These are phyloP conservation scores for Cetoscarus ocellatus DNA, from an alignment of 2,797 vertebrate genomes.

Conservation along the genomic window DNA sequence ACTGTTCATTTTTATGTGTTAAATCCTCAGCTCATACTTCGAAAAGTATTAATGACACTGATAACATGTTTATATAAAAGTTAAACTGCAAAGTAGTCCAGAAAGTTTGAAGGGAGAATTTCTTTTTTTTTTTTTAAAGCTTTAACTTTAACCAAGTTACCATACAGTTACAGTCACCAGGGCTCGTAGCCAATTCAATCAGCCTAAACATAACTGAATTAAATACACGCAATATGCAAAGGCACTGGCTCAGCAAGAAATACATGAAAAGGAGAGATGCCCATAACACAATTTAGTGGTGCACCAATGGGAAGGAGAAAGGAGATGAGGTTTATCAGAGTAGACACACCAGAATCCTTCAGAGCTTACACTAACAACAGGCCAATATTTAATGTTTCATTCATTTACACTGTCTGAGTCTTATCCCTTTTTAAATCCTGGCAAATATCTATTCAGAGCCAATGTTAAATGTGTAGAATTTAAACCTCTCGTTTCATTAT, in stretches of 20 bases:
- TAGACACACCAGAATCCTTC: not conserved
- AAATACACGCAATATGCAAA: slow-evolving; percentile 10
- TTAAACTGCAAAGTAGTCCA: not conserved
- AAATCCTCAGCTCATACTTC: not conserved
- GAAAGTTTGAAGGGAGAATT: not conserved
- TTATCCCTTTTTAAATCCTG: not conserved
- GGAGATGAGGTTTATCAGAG: not conserved
- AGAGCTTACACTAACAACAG: not conserved
- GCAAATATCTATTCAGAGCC: slow-evolving; percentile 1
- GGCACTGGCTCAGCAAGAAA: slow-evolving; percentile 17
- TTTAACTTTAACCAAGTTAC: slow-evolving; percentile 12
- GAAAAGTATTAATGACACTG: not conserved
- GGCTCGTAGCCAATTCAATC: not conserved
- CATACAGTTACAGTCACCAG: not conserved
- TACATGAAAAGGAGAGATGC: not conserved
- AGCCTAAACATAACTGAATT: not conserved
- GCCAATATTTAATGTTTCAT: not conserved
- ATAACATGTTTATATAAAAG: not conserved
- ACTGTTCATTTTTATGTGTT: not conserved
- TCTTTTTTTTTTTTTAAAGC: not conserved
- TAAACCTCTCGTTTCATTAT: not conserved
- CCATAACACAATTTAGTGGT: not conserved
- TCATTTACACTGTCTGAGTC: not conserved
- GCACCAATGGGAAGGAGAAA: not conserved
- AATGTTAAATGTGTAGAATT: not conserved